phyloP scores from a whole-genome alignment of 1,140 invertebrate genomes.

The Agrilus planipennis region DNA sequence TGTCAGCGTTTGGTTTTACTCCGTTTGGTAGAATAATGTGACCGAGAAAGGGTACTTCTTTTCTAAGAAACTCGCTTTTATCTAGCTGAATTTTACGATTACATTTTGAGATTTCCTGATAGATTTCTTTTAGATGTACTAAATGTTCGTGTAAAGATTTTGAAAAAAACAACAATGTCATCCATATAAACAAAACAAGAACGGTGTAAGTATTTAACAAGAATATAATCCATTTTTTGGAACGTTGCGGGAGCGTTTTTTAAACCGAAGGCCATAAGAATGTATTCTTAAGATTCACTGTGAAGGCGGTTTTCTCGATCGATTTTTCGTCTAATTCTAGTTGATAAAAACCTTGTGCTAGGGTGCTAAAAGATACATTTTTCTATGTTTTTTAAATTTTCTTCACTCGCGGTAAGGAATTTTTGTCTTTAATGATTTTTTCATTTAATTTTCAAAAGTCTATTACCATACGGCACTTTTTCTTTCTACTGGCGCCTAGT shows the following conservation, averaged over 20 bases:
- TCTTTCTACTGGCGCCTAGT: slow-evolving; percentile 24
- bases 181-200: slow-evolving; percentile 15
- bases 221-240: slow-evolving; percentile 24
- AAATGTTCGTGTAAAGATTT: slow-evolving; percentile 6
- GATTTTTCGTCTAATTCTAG: slow-evolving; percentile 31
- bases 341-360: slow-evolving; percentile 37
- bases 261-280: slow-evolving; percentile 33
- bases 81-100: slow-evolving; percentile 7
- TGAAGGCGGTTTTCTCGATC: slow-evolving; percentile 38
- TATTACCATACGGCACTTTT: slow-evolving; percentile 31
- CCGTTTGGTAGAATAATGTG: slow-evolving; percentile 19
- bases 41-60: slow-evolving; percentile 30
- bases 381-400: slow-evolving; percentile 35
- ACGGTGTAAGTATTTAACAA: slow-evolving; percentile 14
- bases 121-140: neutral
- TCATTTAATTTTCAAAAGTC: slow-evolving; percentile 35
- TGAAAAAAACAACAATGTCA: slow-evolving; percentile 19
- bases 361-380: slow-evolving; percentile 36
- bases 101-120: neutral
- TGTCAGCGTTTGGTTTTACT: slow-evolving; percentile 16
- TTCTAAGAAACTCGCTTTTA: slow-evolving; percentile 20
- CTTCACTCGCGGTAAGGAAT: slow-evolving; percentile 42
- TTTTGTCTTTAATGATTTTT: slow-evolving; percentile 34
- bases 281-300: slow-evolving; percentile 29
- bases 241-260: slow-evolving; percentile 14